A percentile compares a stretch with the other conserved stretches of the same genome.
Conservation (phyloP, 92 coral and sea anemone species). For the Phymanthus crucifer region DNA sequence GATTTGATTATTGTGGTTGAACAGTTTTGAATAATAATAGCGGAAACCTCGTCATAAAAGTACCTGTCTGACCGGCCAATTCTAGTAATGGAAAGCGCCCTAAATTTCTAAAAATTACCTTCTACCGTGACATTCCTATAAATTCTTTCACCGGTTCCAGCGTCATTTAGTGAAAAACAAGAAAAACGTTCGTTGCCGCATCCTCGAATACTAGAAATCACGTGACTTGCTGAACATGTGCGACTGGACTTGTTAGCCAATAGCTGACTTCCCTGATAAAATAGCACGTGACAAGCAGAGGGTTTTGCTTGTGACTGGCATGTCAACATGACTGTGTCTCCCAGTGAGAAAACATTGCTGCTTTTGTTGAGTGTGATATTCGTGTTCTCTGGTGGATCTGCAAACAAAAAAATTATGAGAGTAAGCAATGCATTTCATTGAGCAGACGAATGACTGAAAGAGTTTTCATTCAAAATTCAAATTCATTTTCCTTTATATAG, state of each 20-base stretch:
- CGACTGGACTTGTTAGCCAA: conserved; percentile 26
- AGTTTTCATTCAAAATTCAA: too few species aligned
- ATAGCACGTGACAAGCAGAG: conserved; percentile 15
- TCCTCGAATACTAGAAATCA: conserved; percentile 17
- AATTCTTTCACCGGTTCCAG: too few species aligned
- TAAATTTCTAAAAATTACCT: conserved; percentile 20
- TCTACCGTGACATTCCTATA: conserved; percentile 10
- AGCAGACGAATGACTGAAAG: too few species aligned
- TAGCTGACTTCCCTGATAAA: conserved; percentile 11
- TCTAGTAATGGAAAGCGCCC: too few species aligned
- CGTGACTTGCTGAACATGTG: too few species aligned
- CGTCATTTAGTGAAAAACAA: conserved; percentile 12
- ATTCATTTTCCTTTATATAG: too few species aligned
- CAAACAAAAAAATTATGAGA: too few species aligned
- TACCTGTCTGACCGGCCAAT: too few species aligned
- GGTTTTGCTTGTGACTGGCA: conserved; percentile 36
- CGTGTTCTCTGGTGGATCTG: conserved; percentile 31
- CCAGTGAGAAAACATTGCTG: not conserved
- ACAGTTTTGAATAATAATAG: too few species aligned
- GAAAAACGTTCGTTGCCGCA: conserved; percentile 24
- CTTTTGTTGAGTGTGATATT: conserved; percentile 11
- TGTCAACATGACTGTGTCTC: conserved; percentile 20
- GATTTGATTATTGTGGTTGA: too few species aligned
- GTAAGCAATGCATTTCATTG: too few species aligned
- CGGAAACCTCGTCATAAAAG: too few species aligned